Base-by-base conservation (phyloP, 2,113 vertebrate genomes). In the Odocoileus hemionus region DNA sequence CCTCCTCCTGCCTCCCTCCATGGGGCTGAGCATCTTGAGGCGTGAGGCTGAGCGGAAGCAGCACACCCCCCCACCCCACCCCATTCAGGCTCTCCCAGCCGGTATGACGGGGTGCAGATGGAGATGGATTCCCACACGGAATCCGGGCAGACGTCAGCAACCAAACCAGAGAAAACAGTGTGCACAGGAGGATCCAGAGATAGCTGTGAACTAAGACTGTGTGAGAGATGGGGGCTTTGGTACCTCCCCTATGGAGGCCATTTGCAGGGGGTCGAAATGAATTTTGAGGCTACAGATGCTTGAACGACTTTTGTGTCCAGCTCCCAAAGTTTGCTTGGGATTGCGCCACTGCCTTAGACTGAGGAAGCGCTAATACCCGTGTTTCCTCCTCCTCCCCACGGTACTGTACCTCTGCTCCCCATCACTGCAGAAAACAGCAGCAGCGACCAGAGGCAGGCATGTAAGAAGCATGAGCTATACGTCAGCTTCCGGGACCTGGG, bases 401-500 rank as follows among this genome's bases (percentile, higher is more conserved):
- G 2, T 11, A 5, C 61, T 16, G 47, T 23, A 6, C 7, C 30
- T 8, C 11, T 14, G 2, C 61, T 83, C 90, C 47, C 25, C 36
- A 7, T 43, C 85, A 4, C 12, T 1, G 17, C 98, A 99, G 99
- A 99, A 96, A 99, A 99, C 99, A 99, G 99, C 99, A 99, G 99
- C 96, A 98, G 98, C 1, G 99, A 99, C 98, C 99, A 99, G 99
- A 98, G 99, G 89, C 99, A 99, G 98, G 99, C 99, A 25, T 99
- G 99, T 96, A 99, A 99, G 99, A 99, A 99, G 98, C 99, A 99
- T 0, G 99, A 99, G 98, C 99, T 99, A 85, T 99, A 99, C 23
- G 99, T 99, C 99, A 99, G 99, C 97, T 99, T 99, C 99, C 99
- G 99, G 17, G 99, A 99, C 98, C 99, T 99, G 95, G 99, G 99